Evolutionary conservation across 2,113 vertebrate species (phyloP).

Genomic region (Clarias batrachus): DNA sequence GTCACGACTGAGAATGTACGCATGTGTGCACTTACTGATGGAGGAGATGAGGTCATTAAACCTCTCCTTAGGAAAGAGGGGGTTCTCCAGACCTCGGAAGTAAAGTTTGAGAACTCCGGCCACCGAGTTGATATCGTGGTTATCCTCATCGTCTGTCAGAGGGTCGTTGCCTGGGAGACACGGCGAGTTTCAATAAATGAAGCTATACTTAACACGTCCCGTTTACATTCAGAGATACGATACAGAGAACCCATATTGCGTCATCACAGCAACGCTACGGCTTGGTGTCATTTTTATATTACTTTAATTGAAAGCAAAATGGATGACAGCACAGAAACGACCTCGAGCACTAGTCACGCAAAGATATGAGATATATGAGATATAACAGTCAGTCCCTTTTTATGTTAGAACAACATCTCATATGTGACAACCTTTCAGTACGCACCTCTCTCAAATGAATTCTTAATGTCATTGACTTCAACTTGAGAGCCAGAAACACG

Average conservation of each 20-base stretch:
- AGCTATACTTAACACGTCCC: no score
- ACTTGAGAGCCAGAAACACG: slow-evolving; percentile 95
- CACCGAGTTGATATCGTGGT: slow-evolving; percentile 97
- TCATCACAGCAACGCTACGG: neutral
- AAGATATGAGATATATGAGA: neutral
- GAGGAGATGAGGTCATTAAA: slow-evolving; percentile 96
- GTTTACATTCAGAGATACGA: neutral
- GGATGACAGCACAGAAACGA: neutral
- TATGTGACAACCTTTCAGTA: slow-evolving; percentile 6
- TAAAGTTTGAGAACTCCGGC: slow-evolving; percentile 97
- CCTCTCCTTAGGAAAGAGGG: slow-evolving; percentile 98
- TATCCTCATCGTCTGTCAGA: slow-evolving; percentile 92
- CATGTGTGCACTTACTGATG: slow-evolving; percentile 84
- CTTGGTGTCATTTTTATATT: neutral
- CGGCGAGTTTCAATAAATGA: slow-evolving; percentile 39
- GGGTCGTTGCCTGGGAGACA: slow-evolving; percentile 89
- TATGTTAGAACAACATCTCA: neutral
- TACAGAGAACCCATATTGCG: neutral
- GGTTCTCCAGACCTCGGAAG: slow-evolving; percentile 96
- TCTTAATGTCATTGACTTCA: slow-evolving; percentile 99
- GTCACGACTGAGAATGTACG: neutral
- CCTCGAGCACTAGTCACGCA: neutral
- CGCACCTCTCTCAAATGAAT: slow-evolving; percentile 97
- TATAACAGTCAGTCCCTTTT: neutral
- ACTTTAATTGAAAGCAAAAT: neutral